Percentiles rank a stretch among this genome's conserved stretches.
Evolutionary conservation across 2,888 invertebrate genomes (phyloP).

Genomic region (Phalera bucephala): DNA sequence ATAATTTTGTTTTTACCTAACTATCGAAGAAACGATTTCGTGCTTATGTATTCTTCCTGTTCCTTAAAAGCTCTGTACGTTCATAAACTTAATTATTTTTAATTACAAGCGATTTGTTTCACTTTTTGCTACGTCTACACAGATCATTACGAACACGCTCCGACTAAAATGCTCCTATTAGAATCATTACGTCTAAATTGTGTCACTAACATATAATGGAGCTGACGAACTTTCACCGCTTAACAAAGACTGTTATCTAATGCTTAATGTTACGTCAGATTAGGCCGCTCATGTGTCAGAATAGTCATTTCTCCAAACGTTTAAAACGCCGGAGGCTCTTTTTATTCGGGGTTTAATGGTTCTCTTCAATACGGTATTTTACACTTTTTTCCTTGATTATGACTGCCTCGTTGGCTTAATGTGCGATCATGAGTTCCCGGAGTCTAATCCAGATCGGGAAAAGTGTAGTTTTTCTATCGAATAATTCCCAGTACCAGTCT

Average conservation of each 20-base stretch:
- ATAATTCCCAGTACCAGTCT: no score
- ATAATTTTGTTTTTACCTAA: no score
- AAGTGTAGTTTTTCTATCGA: no score
- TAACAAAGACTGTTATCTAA: conserved; percentile 56
- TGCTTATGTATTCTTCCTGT: no score
- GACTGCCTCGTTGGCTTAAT: no score
- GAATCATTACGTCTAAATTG: conserved; percentile 11
- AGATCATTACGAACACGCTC: neutral
- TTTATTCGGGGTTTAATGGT: neutral
- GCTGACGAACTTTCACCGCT: conserved; percentile 51
- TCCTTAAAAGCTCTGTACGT: no score
- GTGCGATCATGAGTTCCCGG: no score
- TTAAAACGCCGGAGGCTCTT: neutral
- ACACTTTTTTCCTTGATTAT: no score
- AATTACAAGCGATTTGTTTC: neutral
- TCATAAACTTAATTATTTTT: neutral
- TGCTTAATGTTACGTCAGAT: conserved; percentile 50
- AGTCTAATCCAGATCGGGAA: no score
- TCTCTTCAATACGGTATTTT: no score
- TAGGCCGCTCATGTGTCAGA: conserved; percentile 31
- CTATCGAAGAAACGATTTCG: no score
- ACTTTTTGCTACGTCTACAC: neutral
- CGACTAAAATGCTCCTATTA: conserved; percentile 19
- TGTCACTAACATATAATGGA: conserved; percentile 17
- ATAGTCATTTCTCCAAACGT: conserved; percentile 23